Base-by-base conservation (phyloP, 2,888 invertebrate genomes). In the Hermaeophaga mercurialis region DNA sequence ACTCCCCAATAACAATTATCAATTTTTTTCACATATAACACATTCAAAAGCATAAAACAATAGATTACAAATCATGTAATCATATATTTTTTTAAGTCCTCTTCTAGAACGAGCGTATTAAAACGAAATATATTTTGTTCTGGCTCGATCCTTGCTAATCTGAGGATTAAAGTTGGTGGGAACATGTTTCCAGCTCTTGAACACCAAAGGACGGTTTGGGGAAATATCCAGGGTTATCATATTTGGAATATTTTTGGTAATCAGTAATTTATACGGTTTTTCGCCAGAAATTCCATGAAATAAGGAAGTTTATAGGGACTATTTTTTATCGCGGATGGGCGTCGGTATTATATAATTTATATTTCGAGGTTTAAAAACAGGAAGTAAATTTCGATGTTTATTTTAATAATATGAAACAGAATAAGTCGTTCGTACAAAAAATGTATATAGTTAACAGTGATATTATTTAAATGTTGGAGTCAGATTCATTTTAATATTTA, bases 71-170 rank as follows among this genome's bases (percentile, higher is more conserved):
- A n/a, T n/a, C n/a, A n/a, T n/a, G n/a, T n/a, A n/a, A n/a, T n/a
- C n/a, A n/a, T n/a, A n/a, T n/a, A n/a, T n/a, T n/a, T n/a, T n/a
- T n/a, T n/a, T n/a, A n/a, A n/a, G n/a, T n/a, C n/a, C n/a, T n/a
- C n/a, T n/a, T 15, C 39, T 3, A 44, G 33, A 48, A 36, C 18
- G 26, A 33, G 22, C 17, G 44, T 53, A 53, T 53, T 48, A 53
- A 57, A 57, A 47, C 33, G 43, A 22, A 48, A 57, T 48, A 57
- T 57, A 57, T 57, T 57, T 53, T 44, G 38, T 45, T 49, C 31
- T 7, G 36, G 19, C 26, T 14, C 47, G 34, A 43, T 47, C 43
- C 45, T 22, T 36, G 43, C 31, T 57, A 57, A 57, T 57, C 52
- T 34, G 31, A 15, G 45, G 53, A 47, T 53, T 57, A 53, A 22